These are phyloP conservation scores for Conger conger DNA, from an alignment of 2,113 vertebrate genomes.

Conservation along the genomic window DNA sequence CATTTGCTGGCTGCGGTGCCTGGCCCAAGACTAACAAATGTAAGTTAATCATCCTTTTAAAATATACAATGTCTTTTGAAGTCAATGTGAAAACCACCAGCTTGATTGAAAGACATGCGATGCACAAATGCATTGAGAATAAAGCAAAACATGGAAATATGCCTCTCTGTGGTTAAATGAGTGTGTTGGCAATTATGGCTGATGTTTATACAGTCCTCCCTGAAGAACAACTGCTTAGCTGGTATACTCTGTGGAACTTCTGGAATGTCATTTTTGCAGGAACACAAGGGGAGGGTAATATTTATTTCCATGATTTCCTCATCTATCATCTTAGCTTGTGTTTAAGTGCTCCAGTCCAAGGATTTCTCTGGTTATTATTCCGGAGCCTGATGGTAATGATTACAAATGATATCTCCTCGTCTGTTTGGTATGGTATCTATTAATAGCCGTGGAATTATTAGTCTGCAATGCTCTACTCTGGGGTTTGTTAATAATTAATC, in stretches of 20 bases:
- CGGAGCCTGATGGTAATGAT: slow-evolving; percentile 36
- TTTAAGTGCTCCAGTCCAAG: slow-evolving; percentile 24
- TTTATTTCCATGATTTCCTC: slow-evolving; percentile 17
- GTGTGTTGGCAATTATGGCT: background rate
- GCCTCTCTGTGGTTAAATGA: slow-evolving; percentile 6
- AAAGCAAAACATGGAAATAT: background rate
- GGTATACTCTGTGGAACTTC: background rate
- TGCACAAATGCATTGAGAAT: background rate
- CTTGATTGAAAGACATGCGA: background rate
- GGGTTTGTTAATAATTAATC: slow-evolving; percentile 23
- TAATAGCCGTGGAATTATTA: slow-evolving; percentile 24
- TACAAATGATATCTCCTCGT: slow-evolving; percentile 33
- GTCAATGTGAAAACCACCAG: background rate
- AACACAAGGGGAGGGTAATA: background rate
- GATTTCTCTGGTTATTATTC: slow-evolving; percentile 24
- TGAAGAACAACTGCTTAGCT: background rate
- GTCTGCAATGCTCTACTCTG: background rate
- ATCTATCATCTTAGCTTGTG: slow-evolving; percentile 30
- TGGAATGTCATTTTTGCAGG: background rate
- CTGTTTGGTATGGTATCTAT: slow-evolving; percentile 23
- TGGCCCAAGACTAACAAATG: slow-evolving; percentile 20
- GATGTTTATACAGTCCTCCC: background rate
- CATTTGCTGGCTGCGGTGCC: slow-evolving; percentile 21
- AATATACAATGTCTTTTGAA: background rate
- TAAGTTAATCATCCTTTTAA: slow-evolving; percentile 31